Evolutionary conservation across 2,888 invertebrate genomes (phyloP), one percentile per base, ranked within the genome.

Genomic region (Synanthedon formicaeformis): DNA sequence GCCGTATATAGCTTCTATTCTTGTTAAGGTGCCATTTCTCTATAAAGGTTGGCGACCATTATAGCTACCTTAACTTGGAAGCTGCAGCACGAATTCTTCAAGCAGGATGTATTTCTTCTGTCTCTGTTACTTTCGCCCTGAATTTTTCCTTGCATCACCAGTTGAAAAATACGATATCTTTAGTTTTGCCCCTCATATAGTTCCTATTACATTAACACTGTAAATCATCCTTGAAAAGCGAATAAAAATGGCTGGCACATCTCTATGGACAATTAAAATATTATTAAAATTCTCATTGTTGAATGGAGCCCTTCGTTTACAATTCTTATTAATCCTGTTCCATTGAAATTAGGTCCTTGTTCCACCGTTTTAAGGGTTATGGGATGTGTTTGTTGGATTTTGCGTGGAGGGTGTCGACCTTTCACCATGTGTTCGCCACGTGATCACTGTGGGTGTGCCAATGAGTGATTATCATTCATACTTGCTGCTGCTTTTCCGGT

Each of bases 381-480:
- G n/a, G 5, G 8, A 5, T 8, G 14, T 52, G 60, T 48, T 54
- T 51, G 52, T 49, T 40, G 51, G 52, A 54, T 52, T 53, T 61
- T 59, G 64, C 55, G 14, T 40, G 14, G 61, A 73, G 75, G 74
- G 64, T 73, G 74, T 66, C 70, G 75, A 74, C 73, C 75, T 65
- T 63, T 56, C 52, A 53, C 58, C 75, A 75, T 74, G 58, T 74
- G 75, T 62, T 52, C 54, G 40, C 62, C 75, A 74, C 68, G 70
- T 73, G 73, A 61, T 53, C 59, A 8, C 45, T 14, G 14, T n/a
- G n/a, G 45, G n/a, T 12, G 45, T 45, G 14, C 13, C 45, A n/a
- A 45, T 45, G 45, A 45, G 45, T 45, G 45, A 45, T 45, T 45
- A 13, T 45, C 45, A 45, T 45, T 45, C 45, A 45, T 45, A 13